Evolutionary conservation across 2,113 vertebrate species (phyloP).

Genomic region (Capreolus pygargus): DNA sequence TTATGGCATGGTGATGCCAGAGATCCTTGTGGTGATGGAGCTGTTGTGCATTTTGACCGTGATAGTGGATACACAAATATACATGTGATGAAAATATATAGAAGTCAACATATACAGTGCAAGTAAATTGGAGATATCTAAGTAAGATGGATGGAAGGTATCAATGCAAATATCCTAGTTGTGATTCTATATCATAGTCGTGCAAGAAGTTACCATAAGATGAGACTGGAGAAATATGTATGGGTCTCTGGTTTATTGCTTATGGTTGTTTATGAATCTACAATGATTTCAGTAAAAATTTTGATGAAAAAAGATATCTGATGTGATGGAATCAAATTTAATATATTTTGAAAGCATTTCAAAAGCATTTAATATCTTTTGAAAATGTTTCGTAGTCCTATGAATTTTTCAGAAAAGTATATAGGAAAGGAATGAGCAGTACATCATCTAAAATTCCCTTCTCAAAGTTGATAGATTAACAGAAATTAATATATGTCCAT

Average conservation of each 20-base stretch:
- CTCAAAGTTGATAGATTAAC: background rate
- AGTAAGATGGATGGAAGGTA: background rate
- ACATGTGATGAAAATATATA: background rate
- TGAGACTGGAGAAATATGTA: background rate
- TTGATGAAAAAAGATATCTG: background rate
- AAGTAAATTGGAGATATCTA: background rate
- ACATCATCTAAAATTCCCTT: background rate
- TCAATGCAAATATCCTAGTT: background rate
- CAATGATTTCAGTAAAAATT: background rate
- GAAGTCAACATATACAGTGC: background rate
- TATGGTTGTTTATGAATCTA: background rate
- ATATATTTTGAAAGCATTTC: background rate
- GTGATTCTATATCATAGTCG: background rate
- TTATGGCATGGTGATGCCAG: background rate
- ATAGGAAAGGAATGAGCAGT: background rate
- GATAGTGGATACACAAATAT: fast-evolving
- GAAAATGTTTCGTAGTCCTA: background rate
- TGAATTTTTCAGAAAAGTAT: background rate
- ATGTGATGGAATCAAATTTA: background rate
- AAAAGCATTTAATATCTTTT: background rate
- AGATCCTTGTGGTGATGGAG: background rate
- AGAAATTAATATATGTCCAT: background rate
- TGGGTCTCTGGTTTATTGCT: background rate
- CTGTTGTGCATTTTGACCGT: background rate
- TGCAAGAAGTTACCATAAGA: background rate